Percentiles rank a stretch among this genome's conserved stretches.
phyloP scores from a whole-genome alignment of 2,113 vertebrate species.

The Prolemur simus region DNA sequence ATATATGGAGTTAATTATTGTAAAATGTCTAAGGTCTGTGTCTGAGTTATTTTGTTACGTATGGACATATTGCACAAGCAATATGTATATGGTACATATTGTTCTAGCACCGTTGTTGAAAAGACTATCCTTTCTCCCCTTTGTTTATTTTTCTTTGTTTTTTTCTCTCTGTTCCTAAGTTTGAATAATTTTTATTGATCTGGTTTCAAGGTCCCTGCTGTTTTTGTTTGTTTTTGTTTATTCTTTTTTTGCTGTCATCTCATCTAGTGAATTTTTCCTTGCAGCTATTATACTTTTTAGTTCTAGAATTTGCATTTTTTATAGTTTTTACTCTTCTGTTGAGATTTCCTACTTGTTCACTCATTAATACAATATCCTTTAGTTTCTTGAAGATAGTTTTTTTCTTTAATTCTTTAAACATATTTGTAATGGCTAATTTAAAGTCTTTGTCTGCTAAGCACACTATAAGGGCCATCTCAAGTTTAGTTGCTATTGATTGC shows the following conservation, averaged over 20 bases:
- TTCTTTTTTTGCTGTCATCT: not conserved
- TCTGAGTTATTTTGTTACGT: no score
- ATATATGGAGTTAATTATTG: no score
- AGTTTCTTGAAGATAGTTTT: not conserved
- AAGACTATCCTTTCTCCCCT: not conserved
- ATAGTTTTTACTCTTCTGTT: not conserved
- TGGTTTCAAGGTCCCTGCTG: not conserved
- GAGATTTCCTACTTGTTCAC: not conserved
- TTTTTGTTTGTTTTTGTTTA: no score
- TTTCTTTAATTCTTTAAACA: not conserved
- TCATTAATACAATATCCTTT: not conserved
- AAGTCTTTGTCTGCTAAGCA: not conserved
- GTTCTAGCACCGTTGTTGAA: not conserved
- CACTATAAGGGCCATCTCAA: not conserved
- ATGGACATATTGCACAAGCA: accelerated
- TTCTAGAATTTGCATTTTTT: not conserved
- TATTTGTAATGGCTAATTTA: not conserved
- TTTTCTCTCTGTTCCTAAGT: not conserved
- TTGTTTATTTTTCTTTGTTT: not conserved
- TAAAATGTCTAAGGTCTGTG: not conserved
- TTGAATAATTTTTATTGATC: not conserved
- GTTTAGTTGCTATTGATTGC: not conserved
- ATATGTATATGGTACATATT: not conserved
- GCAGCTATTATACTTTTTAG: not conserved
- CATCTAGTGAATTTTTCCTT: not conserved